Evolutionary conservation across 2,888 invertebrate genomes (phyloP), one percentile per base, ranked within the genome.

Genomic region (Papilio demoleus): DNA sequence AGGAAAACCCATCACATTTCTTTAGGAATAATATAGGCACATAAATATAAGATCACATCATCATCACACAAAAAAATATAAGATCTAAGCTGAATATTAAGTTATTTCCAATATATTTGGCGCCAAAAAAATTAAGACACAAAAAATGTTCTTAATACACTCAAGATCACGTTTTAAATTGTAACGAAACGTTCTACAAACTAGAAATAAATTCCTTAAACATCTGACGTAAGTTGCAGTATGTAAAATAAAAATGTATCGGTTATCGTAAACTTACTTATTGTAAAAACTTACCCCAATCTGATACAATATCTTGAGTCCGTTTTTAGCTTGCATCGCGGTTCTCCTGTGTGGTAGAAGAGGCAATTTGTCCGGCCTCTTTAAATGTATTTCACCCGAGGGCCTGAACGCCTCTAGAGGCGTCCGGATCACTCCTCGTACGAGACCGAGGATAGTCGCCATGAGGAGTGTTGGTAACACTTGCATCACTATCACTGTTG

Each of bases 241-340:
- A 53, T 27, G 27, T 4, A 27, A 8, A 27, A 53, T 47, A 22
- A 3, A 27, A n/a, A n/a, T 8, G 27, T n/a, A 27, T n/a, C 27
- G 11, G n/a, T n/a, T 4, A 31, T 31, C 31, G 31, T 31, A 31
- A 53, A 53, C 24, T 27, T 6, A 8, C 2, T 27, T 22, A 53
- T 53, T 8, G 0, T 24, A 27, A n/a, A n/a, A 74, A 93, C 95
- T 95, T 87, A 96, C 96, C 94, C 96, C 96, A 70, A 94, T 94
- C 88, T 95, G 96, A 85, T 96, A 96, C 71, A 96, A 92, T 75
- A 96, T 93, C 85, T 94, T 94, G 68, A 94, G 92, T 71, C 93
- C 88, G 74, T 87, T 88, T 78, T 90, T 92, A 74, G 92, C 89
- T 75, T 92, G 88, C 76, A 87, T 75, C 80, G 88, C 86, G 79